These are phyloP conservation scores for Bos indicus DNA, from an alignment of 2,113 vertebrate genomes.

Conservation along the genomic window DNA sequence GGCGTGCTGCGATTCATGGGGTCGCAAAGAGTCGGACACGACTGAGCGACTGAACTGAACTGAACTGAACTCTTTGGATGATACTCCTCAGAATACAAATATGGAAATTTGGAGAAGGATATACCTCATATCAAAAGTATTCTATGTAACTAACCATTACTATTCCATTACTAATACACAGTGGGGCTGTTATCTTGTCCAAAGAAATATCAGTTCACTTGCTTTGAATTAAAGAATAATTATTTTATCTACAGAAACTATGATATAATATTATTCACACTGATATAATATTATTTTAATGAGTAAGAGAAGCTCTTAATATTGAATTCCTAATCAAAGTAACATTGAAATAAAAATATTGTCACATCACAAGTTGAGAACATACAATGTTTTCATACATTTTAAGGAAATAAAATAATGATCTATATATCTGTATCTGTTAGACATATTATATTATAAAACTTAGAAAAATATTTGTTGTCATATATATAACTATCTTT, in stretches of 20 bases:
- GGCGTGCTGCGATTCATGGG: too few relatives aligned
- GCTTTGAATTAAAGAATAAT: not conserved
- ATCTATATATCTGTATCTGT: not conserved
- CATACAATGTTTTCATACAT: not conserved
- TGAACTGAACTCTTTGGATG: not conserved
- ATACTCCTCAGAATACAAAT: not conserved
- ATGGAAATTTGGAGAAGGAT: not conserved
- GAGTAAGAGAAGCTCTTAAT: not conserved
- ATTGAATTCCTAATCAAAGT: not conserved
- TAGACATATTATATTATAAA: constrained; percentile 5
- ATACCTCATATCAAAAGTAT: not conserved
- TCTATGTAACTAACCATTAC: not conserved
- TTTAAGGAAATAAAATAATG: not conserved
- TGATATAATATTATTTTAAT: not conserved
- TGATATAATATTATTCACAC: not conserved
- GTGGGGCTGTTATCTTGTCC: not conserved
- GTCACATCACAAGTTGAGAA: not conserved
- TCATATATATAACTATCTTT: not conserved
- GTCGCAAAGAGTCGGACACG: too few relatives aligned
- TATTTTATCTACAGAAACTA: not conserved
- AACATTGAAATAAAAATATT: not conserved
- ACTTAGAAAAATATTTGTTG: not conserved
- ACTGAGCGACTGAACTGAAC: too few relatives aligned
- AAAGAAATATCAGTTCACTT: not conserved
- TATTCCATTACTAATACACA: not conserved